Evolutionary conservation across 2,888 invertebrate species (phyloP), one percentile per base, ranked within the genome.

Genomic region (Phorcus lineatus): DNA sequence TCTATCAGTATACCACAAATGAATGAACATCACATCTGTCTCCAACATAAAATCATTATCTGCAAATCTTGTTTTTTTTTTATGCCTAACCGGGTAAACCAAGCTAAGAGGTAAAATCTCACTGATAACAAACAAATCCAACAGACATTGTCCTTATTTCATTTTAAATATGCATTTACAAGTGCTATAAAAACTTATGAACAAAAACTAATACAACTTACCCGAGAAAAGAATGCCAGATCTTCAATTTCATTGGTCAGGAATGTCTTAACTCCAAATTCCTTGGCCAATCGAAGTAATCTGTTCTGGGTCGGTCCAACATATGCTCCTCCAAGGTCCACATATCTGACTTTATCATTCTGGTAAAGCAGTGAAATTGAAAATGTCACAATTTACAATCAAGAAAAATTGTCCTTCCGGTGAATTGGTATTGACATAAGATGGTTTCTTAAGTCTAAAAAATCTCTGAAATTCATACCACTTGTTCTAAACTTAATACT

Each of bases 311-410:
- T 91, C 11, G 92, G 90, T 3, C 93, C 93, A 17, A 94, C 92
- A 88, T 93, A 94, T 19, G 93, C 91, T 7, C 92, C 94, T 17
- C 94, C 93, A 17, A 93, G 83, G 81, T 93, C 92, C 31, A 92
- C 88, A 82, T 88, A 89, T 16, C 86, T 84, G 55, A 86, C 85
- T 70, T 90, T 62, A 19, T 90, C 84, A 86, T 90, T 83, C 92
- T 91, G 81, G 79, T 82, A 22, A 62, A 52, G 84, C 80, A 31
- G 82, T n/a, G 19, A 40, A 47, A 19, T 19, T 19, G 11, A 47
- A n/a, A 47, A 19, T n/a, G n/a, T 17, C 40, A 6, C 3, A 74
- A 22, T 19, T 19, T 40, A 52, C 3, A n/a, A 28, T 74, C 13
- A 40, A 36, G 17, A 74, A 7, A 74, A n/a, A 28, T n/a, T n/a